A percentile compares a stretch with the other conserved stretches of the same genome.
These are phyloP conservation scores for Oreochromis grahami DNA, from an alignment of 2,797 vertebrate genomes.

Conservation along the genomic window DNA sequence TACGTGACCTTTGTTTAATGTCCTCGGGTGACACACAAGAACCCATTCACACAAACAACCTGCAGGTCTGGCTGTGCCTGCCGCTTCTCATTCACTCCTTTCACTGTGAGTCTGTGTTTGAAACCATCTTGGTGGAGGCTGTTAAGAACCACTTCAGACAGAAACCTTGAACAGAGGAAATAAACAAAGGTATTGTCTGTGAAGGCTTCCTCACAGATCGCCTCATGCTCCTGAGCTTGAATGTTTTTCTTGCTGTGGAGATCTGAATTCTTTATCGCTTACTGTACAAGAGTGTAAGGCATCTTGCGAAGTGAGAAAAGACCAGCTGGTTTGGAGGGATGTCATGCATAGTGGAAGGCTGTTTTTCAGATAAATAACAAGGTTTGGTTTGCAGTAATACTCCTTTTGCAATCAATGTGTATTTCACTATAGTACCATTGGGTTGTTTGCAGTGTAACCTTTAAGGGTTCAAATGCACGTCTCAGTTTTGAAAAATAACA, in stretches of 20 bases:
- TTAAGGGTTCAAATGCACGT: constrained; percentile 12
- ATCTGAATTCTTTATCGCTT: constrained; percentile 45
- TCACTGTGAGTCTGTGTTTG: constrained; percentile 37
- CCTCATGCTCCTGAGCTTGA: constrained; percentile 15
- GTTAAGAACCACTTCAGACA: constrained; percentile 64
- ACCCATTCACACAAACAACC: constrained; percentile 65
- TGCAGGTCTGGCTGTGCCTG: constrained; percentile 50
- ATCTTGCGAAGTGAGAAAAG: constrained; percentile 24
- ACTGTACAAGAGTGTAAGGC: constrained; percentile 1
- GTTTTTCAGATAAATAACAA: constrained; percentile 30
- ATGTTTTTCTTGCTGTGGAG: constrained; percentile 34
- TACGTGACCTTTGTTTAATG: constrained; percentile 70
- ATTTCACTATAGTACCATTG: background rate
- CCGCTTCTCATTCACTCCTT: constrained; percentile 63
- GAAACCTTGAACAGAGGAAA: constrained; percentile 56
- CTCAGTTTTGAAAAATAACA: constrained; percentile 17
- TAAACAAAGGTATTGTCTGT: constrained; percentile 63
- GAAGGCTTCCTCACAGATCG: constrained; percentile 44
- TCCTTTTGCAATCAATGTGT: constrained; percentile 8
- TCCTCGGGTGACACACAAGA: constrained; percentile 55
- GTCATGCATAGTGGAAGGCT: background rate
- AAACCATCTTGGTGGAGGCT: constrained; percentile 52
- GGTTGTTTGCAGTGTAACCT: constrained; percentile 20
- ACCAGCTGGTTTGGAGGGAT: background rate
- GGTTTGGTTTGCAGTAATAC: background rate